Percentiles rank a stretch among this genome's conserved stretches.
Evolutionary conservation across 2,113 vertebrate species (phyloP).

Genomic region (Hylia prasina): DNA sequence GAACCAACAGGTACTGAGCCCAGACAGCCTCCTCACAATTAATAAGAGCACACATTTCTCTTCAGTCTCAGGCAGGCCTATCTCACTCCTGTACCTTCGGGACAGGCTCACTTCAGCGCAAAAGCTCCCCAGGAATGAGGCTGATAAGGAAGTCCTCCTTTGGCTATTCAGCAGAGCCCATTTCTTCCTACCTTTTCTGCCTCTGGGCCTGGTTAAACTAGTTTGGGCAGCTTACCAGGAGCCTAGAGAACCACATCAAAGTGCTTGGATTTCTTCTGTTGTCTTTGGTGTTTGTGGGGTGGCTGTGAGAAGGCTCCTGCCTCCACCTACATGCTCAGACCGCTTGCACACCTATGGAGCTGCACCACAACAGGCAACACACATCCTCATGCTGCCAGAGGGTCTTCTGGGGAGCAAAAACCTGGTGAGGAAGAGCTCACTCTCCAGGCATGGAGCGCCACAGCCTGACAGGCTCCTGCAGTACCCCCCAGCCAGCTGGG

Average conservation of each 20-base stretch:
- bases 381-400: fast-evolving
- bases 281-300: background rate
- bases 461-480: background rate
- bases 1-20: background rate
- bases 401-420: fast-evolving
- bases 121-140: slow-evolving; percentile 30
- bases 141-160: background rate
- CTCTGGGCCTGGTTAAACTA: slow-evolving; percentile 3
- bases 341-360: fast-evolving
- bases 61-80: background rate
- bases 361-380: background rate
- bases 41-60: background rate
- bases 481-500: fast-evolving
- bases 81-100: background rate
- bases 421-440: background rate
- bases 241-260: background rate
- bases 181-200: background rate
- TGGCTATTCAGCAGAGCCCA: background rate
- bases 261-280: background rate
- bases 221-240: background rate
- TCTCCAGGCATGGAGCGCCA: fast-evolving
- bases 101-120: background rate
- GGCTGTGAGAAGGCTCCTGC: background rate
- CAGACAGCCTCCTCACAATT: background rate
- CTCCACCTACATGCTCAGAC: fast-evolving